Conservation (phyloP, 2,888 invertebrate species). For the Polyommatus iphigenia region DNA sequence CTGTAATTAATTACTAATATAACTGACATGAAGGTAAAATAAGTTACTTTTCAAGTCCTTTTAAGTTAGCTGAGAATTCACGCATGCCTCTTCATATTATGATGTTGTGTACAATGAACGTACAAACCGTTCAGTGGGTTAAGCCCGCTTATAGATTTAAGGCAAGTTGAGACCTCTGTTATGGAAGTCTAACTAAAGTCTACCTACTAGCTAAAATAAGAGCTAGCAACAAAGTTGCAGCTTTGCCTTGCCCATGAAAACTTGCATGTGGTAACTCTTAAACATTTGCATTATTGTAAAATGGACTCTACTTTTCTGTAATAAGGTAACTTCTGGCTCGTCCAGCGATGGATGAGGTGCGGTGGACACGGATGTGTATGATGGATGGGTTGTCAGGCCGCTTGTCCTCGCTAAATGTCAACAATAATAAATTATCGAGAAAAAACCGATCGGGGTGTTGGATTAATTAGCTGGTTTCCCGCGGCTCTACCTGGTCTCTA, state of each 20-base stretch:
- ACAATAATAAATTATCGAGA: conserved; percentile 35
- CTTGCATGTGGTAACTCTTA: not conserved
- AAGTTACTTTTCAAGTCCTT: too few relatives aligned
- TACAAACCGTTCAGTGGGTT: too few relatives aligned
- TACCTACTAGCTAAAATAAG: not conserved
- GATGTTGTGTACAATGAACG: too few relatives aligned
- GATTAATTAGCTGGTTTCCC: conserved; percentile 24
- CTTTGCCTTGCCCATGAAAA: not conserved
- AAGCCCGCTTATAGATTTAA: not conserved
- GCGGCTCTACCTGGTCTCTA: not conserved
- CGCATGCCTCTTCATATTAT: too few relatives aligned
- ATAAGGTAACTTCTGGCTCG: conserved; percentile 21
- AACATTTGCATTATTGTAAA: conserved; percentile 14
- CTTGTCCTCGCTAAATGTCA: conserved; percentile 50
- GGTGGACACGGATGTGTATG: conserved; percentile 46
- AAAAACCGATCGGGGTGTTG: conserved; percentile 17
- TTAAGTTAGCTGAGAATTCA: too few relatives aligned
- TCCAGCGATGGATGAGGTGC: not conserved
- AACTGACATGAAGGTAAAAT: too few relatives aligned
- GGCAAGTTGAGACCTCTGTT: not conserved
- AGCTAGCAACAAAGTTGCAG: not conserved
- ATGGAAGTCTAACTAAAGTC: not conserved
- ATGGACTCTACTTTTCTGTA: not conserved
- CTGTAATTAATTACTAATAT: too few relatives aligned
- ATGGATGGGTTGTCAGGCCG: conserved; percentile 65